A percentile compares a stretch with the other conserved stretches of the same genome.
Conservation (phyloP, 2,113 vertebrate species). For the Rousettus leschenaultii region DNA sequence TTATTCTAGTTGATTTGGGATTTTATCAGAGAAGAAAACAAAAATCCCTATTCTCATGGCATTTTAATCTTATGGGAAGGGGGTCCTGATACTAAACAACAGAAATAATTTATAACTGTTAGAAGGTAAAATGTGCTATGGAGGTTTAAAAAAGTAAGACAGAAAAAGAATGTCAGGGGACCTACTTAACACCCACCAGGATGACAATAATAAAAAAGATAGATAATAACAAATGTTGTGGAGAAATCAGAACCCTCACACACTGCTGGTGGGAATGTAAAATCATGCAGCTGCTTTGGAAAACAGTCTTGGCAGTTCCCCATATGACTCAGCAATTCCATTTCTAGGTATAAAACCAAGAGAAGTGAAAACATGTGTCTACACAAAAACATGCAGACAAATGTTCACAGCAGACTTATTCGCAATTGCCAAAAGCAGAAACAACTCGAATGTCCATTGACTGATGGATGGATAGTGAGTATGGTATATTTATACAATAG, state of each 20-base stretch:
- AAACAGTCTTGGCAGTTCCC: constrained; percentile 1
- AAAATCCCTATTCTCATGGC: background rate
- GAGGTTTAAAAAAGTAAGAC: background rate
- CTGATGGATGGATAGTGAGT: background rate
- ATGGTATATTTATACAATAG: background rate
- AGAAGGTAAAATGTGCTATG: background rate
- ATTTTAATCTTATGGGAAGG: background rate
- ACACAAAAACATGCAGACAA: background rate
- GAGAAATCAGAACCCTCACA: background rate
- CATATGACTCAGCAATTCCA: background rate
- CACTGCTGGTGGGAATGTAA: background rate
- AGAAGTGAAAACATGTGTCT: background rate
- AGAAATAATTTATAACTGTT: background rate
- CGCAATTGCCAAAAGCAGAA: background rate
- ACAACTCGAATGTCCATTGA: background rate
- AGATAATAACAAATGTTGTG: background rate
- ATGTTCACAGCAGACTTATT: background rate
- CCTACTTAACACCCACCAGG: background rate
- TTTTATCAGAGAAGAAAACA: background rate
- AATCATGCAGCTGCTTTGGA: background rate
- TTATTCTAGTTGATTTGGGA: background rate
- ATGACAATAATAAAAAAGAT: background rate
- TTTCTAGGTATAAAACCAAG: background rate
- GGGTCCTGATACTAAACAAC: background rate
- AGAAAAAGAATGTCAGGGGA: background rate